A percentile compares a stretch with the other conserved stretches of the same genome.
Evolutionary conservation across 2,797 vertebrate species (phyloP).

Genomic region (Phalanger gymnotis): DNA sequence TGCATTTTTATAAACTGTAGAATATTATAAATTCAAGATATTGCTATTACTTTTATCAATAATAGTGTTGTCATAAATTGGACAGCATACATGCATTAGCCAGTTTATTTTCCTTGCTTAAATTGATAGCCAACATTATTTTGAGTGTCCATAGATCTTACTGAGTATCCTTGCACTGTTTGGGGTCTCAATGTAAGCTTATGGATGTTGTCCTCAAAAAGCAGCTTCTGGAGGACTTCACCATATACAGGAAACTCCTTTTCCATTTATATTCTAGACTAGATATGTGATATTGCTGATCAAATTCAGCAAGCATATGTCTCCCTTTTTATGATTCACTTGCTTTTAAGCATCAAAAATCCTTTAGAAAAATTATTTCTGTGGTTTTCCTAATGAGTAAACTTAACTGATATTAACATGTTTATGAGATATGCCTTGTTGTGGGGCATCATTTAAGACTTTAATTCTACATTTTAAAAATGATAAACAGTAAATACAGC

Average conservation of each 20-base stretch:
- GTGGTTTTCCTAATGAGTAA: background rate
- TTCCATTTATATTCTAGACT: background rate
- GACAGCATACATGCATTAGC: background rate
- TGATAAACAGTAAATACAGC: background rate
- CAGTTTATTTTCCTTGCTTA: background rate
- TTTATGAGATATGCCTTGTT: too few relatives aligned
- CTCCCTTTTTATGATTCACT: background rate
- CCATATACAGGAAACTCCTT: background rate
- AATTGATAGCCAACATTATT: background rate
- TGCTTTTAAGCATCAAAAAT: background rate
- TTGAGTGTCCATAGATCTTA: background rate
- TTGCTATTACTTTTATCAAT: background rate
- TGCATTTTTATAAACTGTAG: background rate
- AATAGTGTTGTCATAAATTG: background rate
- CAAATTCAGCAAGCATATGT: background rate
- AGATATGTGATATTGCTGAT: background rate
- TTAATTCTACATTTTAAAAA: background rate
- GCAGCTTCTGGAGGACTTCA: background rate
- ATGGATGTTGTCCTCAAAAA: background rate
- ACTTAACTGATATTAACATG: background rate
- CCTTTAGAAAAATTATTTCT: background rate
- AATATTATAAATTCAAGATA: background rate
- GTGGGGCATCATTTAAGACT: background rate
- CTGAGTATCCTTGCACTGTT: background rate
- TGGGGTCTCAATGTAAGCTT: background rate